Evolutionary conservation across 2,113 vertebrate genomes (phyloP).

Genomic region (Entosphenus tridentatus): DNA sequence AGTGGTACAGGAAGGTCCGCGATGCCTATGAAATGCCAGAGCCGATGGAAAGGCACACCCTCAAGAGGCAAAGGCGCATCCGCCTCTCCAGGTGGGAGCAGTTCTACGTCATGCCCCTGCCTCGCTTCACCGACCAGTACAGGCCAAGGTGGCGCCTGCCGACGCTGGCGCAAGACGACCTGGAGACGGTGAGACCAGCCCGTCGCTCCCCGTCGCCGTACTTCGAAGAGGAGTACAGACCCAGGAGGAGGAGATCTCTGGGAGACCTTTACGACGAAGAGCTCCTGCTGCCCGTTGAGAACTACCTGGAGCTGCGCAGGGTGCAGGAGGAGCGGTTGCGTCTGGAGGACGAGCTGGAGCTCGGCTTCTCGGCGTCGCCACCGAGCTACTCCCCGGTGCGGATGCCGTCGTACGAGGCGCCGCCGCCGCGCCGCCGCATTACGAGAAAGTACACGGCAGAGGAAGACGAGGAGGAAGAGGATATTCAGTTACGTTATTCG

Average conservation of each 20-base stretch:
- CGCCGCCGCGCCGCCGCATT: slow-evolving; percentile 67
- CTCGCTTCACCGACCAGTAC: slow-evolving; percentile 80
- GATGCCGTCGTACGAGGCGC: slow-evolving; percentile 18
- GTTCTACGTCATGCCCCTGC: slow-evolving; percentile 79
- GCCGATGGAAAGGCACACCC: slow-evolving; percentile 51
- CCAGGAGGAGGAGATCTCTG: slow-evolving; percentile 51
- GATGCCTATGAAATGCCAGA: slow-evolving; percentile 93
- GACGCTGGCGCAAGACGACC: slow-evolving; percentile 58
- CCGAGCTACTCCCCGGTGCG: slow-evolving; percentile 48
- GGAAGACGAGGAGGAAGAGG: slow-evolving; percentile 28
- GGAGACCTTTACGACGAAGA: slow-evolving; percentile 82
- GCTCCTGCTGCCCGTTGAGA: slow-evolving; percentile 60
- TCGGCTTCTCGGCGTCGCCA: slow-evolving; percentile 76
- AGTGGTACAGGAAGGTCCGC: slow-evolving; percentile 87
- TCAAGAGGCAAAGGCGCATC: slow-evolving; percentile 79
- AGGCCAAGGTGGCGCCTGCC: slow-evolving; percentile 67
- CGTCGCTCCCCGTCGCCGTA: slow-evolving; percentile 56
- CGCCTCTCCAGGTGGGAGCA: slow-evolving; percentile 92
- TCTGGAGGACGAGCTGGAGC: slow-evolving; percentile 65
- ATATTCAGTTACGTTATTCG: slow-evolving; percentile 37
- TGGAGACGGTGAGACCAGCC: slow-evolving; percentile 80
- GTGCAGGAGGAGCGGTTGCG: slow-evolving; percentile 73
- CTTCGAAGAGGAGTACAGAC: slow-evolving; percentile 46
- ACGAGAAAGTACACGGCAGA: slow-evolving; percentile 19
- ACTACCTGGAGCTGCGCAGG: slow-evolving; percentile 81